Base-by-base conservation (phyloP, 2,888 invertebrate genomes). In the Orthosia cruda region DNA sequence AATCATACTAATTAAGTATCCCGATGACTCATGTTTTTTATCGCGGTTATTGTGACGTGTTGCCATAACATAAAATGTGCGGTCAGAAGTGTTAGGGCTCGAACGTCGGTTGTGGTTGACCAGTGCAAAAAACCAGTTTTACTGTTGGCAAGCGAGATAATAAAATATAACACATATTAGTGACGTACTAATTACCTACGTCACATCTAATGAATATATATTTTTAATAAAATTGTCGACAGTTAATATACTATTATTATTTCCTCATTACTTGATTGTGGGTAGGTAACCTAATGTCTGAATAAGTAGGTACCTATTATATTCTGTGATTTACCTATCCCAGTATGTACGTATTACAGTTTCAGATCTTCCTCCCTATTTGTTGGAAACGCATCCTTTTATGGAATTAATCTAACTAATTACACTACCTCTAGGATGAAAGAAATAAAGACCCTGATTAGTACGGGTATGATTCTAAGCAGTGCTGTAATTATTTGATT, bases 241-340 rank as follows among this genome's bases (percentile, higher is more conserved):
- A 68, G 74, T 80, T 59, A 64, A 64, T 84, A 80, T 40, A 47
- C 50, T 16, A 26, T 63, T 52, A 54, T 84, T 83, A 54, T 84
- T 74, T 80, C 81, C 84, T 80, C 26, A 71, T 80, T 74, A 64
- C n/a, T 45, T 32, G 54, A 74, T 66, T 50, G 26, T 18, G 12
- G 13, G 12, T 59, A 59, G 47, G 57, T 83, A 59, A n/a, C 15
- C 26, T 67, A 72, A 40, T 49, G 54, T 52, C 12, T 40, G 49
- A 52, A 47, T 73, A 73, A 50, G 23, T 58, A 57, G 16, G 15
- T 61, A 54, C 32, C 13, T 74, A 58, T 45, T 49, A 9, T 49
- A 58, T 74, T 40, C 12, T 67, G 32, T 59, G 12, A 54, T 45
- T 58, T 62, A 76, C 59, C 50, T 69, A 61, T 45, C 59, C 47